Percentiles rank a stretch among this genome's conserved stretches.
phyloP scores from a whole-genome alignment of 2,113 vertebrate genomes.

The Catharus bicknelli region DNA sequence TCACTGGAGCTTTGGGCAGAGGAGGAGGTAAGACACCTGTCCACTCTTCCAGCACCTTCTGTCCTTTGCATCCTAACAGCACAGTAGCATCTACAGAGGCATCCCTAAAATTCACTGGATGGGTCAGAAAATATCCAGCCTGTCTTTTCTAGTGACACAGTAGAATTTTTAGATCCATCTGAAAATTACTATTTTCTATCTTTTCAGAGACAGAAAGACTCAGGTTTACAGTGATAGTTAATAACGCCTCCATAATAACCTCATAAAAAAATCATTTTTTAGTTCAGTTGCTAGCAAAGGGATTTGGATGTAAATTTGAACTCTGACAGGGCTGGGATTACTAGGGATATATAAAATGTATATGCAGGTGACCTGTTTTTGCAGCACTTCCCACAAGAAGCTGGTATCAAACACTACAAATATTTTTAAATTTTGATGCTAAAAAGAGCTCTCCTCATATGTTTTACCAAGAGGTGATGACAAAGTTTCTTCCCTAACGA shows the following conservation, averaged over 20 bases:
- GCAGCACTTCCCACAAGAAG: background rate
- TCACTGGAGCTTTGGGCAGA: background rate
- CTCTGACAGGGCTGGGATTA: background rate
- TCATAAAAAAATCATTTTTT: background rate
- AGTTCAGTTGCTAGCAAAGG: background rate
- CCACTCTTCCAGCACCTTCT: background rate
- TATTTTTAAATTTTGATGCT: background rate
- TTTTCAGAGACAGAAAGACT: background rate
- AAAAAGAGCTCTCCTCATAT: background rate
- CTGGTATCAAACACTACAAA: background rate
- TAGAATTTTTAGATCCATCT: background rate
- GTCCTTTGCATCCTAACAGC: rapidly evolving
- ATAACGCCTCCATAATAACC: background rate
- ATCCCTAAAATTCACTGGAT: background rate
- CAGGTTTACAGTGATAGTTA: background rate
- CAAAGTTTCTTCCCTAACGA: background rate
- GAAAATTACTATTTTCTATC: background rate
- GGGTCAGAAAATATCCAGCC: background rate
- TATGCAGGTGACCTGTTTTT: background rate
- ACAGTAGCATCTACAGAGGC: background rate
- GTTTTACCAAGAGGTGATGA: background rate
- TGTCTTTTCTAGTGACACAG: background rate
- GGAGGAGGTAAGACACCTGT: background rate
- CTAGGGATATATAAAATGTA: background rate
- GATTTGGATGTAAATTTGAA: background rate